Conservation (phyloP, 92 coral and sea anemone genomes). For the Pocillopora grandis region DNA sequence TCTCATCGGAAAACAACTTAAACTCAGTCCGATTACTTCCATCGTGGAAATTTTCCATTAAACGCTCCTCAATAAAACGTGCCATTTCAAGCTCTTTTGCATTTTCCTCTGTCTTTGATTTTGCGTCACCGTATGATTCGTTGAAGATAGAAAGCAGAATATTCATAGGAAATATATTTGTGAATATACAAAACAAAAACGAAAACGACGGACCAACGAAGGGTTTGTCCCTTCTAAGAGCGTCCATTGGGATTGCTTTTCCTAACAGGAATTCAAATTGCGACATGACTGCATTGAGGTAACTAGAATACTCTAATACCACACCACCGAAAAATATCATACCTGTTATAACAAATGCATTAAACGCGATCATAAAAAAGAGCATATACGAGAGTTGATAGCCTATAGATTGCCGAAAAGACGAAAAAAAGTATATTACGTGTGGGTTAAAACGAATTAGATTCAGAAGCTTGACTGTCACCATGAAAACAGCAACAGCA, state of each 20-base stretch:
- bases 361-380: conserved; percentile 14
- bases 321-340: conserved; percentile 32
- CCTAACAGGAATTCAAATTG: conserved; percentile 55
- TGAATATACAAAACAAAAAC: conserved; percentile 13
- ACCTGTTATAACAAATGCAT: conserved; percentile 44
- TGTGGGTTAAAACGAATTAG: conserved; percentile 53
- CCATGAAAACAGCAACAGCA: conserved; percentile 44
- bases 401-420: conserved; percentile 41
- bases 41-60: not conserved
- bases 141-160: conserved; percentile 35
- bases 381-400: conserved; percentile 23
- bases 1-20: not conserved
- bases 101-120: conserved; percentile 10
- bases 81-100: conserved; percentile 43
- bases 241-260: conserved; percentile 45
- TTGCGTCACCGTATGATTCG: conserved; percentile 34
- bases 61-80: conserved; percentile 19
- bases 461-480: conserved; percentile 44
- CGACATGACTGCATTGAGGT: conserved; percentile 22
- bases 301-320: conserved; percentile 32
- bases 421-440: conserved; percentile 40
- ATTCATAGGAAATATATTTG: conserved; percentile 28
- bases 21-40: not conserved
- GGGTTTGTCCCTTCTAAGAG: conserved; percentile 21
- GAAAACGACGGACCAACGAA: conserved; percentile 25